Percentiles rank a stretch among this genome's conserved stretches.
Evolutionary conservation across 2,888 invertebrate species (phyloP).

Genomic region (Clanis bilineata): DNA sequence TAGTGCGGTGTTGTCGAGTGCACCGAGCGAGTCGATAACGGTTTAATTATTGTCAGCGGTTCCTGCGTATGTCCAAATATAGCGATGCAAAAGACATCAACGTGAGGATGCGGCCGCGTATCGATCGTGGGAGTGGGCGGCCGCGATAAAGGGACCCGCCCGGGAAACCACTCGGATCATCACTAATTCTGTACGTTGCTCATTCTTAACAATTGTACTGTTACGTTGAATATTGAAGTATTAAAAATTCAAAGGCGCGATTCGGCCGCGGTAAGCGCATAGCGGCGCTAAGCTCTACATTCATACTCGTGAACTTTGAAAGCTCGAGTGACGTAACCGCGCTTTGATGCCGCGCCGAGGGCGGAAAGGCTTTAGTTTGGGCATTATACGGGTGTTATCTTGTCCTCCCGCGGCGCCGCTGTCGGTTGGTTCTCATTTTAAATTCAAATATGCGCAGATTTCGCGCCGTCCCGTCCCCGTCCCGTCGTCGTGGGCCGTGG

Average conservation of each 20-base stretch:
- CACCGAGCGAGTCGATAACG: slow-evolving; percentile 2
- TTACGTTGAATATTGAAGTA: not conserved
- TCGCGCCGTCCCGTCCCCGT: slow-evolving; percentile 45
- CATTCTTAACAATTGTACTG: not conserved
- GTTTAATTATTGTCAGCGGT: slow-evolving; percentile 26
- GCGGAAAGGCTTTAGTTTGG: slow-evolving; percentile 18
- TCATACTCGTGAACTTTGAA: slow-evolving; percentile 36
- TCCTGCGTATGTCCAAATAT: slow-evolving; percentile 33
- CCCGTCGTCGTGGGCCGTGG: slow-evolving; percentile 9
- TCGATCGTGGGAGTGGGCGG: slow-evolving; percentile 20
- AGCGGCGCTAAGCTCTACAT: slow-evolving; percentile 15
- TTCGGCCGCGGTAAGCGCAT: too few species aligned
- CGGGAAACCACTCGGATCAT: slow-evolving; percentile 3
- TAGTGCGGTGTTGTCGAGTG: not conserved
- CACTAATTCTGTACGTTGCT: slow-evolving; percentile 5
- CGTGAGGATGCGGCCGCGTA: slow-evolving; percentile 39
- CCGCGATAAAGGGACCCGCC: slow-evolving; percentile 5
- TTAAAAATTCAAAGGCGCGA: slow-evolving; percentile 6
- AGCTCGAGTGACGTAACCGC: slow-evolving; percentile 43
- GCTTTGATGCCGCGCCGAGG: slow-evolving; percentile 32
- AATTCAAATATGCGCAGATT: slow-evolving; percentile 58
- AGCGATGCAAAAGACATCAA: slow-evolving; percentile 47
- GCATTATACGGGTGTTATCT: slow-evolving; percentile 53
- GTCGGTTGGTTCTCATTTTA: slow-evolving; percentile 44
- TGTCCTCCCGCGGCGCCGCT: slow-evolving; percentile 46